A percentile compares a stretch with the other conserved stretches of the same genome.
phyloP scores from a whole-genome alignment of 2,113 vertebrate genomes.

The Chauna torquata region DNA sequence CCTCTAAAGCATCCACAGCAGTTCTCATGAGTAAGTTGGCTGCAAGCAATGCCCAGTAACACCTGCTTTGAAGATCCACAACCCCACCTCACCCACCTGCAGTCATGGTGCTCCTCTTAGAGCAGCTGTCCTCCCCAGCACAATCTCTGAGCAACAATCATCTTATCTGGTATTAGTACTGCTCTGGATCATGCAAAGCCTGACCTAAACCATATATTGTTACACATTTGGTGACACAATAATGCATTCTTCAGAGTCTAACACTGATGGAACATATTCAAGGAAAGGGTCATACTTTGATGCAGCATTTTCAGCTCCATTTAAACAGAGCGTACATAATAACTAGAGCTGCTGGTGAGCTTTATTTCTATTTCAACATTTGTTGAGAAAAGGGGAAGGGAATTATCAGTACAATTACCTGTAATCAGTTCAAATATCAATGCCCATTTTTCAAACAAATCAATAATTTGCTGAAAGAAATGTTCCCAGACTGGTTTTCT shows the following conservation, averaged over 20 bases:
- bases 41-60: background rate
- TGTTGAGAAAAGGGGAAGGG: background rate
- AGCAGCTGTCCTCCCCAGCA: background rate
- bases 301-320: background rate
- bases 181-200: background rate
- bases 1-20: background rate
- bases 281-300: background rate
- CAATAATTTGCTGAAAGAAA: constrained; percentile 21
- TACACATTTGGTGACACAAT: background rate
- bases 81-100: background rate
- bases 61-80: background rate
- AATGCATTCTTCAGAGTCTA: background rate
- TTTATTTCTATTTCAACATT: background rate
- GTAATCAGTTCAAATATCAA: background rate
- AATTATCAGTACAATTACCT: background rate
- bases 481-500: constrained; percentile 2
- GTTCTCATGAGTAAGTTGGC: background rate
- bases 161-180: background rate
- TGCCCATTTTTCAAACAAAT: constrained; percentile 5
- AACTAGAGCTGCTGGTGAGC: background rate
- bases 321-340: background rate
- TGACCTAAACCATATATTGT: background rate
- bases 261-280: background rate
- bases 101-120: background rate
- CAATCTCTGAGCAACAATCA: fast-evolving